Evolutionary conservation across 2,113 vertebrate species (phyloP).

Genomic region (Dunckerocampus dactyliophorus): DNA sequence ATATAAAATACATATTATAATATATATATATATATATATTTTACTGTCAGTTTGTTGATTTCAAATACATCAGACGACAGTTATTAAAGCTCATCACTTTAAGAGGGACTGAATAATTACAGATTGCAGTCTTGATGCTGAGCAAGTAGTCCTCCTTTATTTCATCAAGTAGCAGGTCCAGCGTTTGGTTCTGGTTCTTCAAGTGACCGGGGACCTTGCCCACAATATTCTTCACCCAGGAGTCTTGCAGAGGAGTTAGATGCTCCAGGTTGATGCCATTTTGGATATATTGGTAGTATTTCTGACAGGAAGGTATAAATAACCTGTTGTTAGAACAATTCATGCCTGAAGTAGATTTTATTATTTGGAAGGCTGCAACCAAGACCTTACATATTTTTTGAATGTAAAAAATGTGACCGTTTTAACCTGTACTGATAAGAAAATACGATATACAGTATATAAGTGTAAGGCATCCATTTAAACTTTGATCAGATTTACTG

Average conservation of each 20-base stretch:
- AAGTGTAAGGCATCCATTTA: too few relatives aligned
- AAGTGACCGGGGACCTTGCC: conserved; percentile 72
- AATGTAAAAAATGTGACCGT: too few relatives aligned
- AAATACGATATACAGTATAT: too few relatives aligned
- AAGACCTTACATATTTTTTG: too few relatives aligned
- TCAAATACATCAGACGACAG: background rate
- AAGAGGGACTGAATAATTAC: conserved; percentile 57
- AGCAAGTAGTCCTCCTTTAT: conserved; percentile 82
- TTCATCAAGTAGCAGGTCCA: conserved; percentile 73
- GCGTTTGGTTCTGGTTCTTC: conserved; percentile 56
- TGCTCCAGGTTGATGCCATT: conserved; percentile 76
- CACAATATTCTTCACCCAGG: conserved; percentile 76
- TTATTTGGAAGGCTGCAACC: too few relatives aligned
- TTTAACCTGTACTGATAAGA: too few relatives aligned
- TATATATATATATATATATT: too few relatives aligned
- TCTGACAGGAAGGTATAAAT: conserved; percentile 55
- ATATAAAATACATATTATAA: too few relatives aligned
- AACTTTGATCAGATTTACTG: too few relatives aligned
- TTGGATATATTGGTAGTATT: conserved; percentile 78
- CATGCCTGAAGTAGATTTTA: too few relatives aligned
- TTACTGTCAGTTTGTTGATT: too few relatives aligned
- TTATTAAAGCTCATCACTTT: background rate
- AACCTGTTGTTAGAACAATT: conserved; percentile 1
- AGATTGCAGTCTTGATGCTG: conserved; percentile 80
- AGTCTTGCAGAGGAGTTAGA: conserved; percentile 77